These are phyloP conservation scores for Melieria picta DNA, from an alignment of 2,888 invertebrate genomes.

Conservation along the genomic window DNA sequence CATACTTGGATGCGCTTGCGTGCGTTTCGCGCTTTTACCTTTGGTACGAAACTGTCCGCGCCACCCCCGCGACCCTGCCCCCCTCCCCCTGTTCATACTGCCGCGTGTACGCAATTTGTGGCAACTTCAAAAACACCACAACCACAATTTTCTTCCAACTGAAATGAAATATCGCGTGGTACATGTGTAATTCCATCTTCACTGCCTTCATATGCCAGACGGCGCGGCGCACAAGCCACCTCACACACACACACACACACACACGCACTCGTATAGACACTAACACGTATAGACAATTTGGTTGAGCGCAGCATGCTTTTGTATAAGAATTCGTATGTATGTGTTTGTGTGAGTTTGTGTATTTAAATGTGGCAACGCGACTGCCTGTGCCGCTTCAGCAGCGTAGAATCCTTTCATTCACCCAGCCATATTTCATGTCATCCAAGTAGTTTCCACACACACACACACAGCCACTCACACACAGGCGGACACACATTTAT, in stretches of 20 bases:
- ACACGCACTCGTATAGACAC: neutral
- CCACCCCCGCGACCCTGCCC: neutral
- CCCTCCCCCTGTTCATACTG: neutral
- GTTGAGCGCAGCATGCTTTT: neutral
- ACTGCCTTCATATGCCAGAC: neutral
- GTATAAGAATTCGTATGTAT: neutral
- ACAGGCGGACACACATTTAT: neutral
- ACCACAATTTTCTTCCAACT: conserved; percentile 28
- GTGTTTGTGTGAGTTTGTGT: neutral
- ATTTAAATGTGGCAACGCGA: conserved; percentile 12
- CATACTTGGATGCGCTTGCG: neutral
- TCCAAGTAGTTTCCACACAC: neutral
- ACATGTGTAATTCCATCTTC: conserved; percentile 17
- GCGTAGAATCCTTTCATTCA: conserved; percentile 9
- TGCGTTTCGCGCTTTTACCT: neutral
- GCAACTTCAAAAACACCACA: neutral
- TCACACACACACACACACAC: conserved; percentile 19
- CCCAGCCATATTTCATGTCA: neutral
- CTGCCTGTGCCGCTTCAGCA: neutral
- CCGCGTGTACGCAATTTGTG: neutral
- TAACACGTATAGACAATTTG: neutral
- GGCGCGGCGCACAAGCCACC: conserved; percentile 10
- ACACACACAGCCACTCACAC: neutral
- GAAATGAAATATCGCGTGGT: conserved; percentile 25
- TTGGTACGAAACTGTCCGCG: neutral